A percentile compares a stretch with the other conserved stretches of the same genome.
Evolutionary conservation across 2,888 invertebrate species (phyloP).

Genomic region (Lepidochrysops patricia): DNA sequence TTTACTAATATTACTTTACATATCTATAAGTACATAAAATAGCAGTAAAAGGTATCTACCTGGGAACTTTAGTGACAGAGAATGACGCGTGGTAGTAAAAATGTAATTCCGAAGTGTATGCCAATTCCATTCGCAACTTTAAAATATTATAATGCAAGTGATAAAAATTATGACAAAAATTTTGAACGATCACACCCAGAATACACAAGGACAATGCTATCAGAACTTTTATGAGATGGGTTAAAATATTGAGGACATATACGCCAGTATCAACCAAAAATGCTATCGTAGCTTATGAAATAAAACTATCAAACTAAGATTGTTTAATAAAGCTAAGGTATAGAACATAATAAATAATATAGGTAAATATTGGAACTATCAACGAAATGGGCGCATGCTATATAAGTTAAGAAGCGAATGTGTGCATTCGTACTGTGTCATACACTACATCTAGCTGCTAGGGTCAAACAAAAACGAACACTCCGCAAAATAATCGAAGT

Average conservation of each 20-base stretch:
- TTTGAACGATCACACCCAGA: conserved; percentile 48
- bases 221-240: conserved; percentile 11
- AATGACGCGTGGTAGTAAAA: conserved; percentile 32
- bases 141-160: conserved; percentile 27
- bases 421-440: conserved; percentile 20
- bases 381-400: conserved; percentile 36
- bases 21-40: background rate
- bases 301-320: background rate
- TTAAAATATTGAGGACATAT: conserved; percentile 8
- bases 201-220: conserved; percentile 35
- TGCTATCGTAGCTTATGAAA: conserved; percentile 6
- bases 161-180: conserved; percentile 35
- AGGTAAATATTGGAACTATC: conserved; percentile 5
- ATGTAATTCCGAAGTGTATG: conserved; percentile 33
- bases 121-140: conserved; percentile 41
- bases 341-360: conserved; percentile 5
- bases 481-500: conserved; percentile 44
- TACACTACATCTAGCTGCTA: conserved; percentile 30
- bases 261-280: conserved; percentile 8
- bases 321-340: conserved; percentile 7
- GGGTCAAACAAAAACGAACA: conserved; percentile 33
- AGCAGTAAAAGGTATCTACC: too few relatives aligned
- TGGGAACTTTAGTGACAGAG: conserved; percentile 35
- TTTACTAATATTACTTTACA: background rate
- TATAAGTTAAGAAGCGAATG: conserved; percentile 28